Base-by-base conservation (phyloP, 1,140 invertebrate species). In the Eriosoma lanigerum region DNA sequence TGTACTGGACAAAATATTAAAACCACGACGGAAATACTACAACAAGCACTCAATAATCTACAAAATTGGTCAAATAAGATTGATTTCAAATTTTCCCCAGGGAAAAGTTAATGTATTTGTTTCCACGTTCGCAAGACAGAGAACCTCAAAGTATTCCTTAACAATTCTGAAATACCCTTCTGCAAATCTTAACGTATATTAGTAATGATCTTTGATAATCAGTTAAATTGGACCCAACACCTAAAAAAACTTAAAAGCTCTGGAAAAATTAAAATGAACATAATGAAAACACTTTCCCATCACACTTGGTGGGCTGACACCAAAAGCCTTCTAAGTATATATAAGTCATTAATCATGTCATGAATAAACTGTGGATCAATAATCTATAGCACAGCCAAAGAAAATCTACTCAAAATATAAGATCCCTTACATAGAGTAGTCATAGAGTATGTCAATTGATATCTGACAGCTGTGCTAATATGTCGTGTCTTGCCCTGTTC, bases 401-500 rank as follows among this genome's bases (percentile, higher is more conserved):
- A 70, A 70, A 70, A 70, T 48, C 8, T 70, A 15, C 44, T 70
- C 44, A 70, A 70, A 50, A 70, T 70, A 70, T 70, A 48, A 70
- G 21, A 70, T 48, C n/a, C 44, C n/a, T n/a, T n/a, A n/a, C n/a
- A n/a, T n/a, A n/a, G n/a, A n/a, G n/a, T n/a, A n/a, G n/a, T n/a
- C n/a, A n/a, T n/a, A n/a, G n/a, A n/a, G n/a, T n/a, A n/a, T n/a
- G n/a, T n/a, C n/a, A n/a, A n/a, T n/a, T n/a, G n/a, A n/a, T n/a
- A n/a, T n/a, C n/a, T n/a, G n/a, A n/a, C n/a, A n/a, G n/a, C n/a
- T n/a, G n/a, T n/a, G n/a, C n/a, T n/a, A n/a, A n/a, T n/a, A n/a
- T n/a, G n/a, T n/a, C n/a, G n/a, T n/a, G n/a, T n/a, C n/a, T n/a
- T n/a, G n/a, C n/a, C n/a, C n/a, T n/a, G n/a, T n/a, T n/a, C n/a